These are phyloP conservation scores for Conops quadrifasciatus DNA, from an alignment of 2,888 invertebrate genomes.

Conservation along the genomic window DNA sequence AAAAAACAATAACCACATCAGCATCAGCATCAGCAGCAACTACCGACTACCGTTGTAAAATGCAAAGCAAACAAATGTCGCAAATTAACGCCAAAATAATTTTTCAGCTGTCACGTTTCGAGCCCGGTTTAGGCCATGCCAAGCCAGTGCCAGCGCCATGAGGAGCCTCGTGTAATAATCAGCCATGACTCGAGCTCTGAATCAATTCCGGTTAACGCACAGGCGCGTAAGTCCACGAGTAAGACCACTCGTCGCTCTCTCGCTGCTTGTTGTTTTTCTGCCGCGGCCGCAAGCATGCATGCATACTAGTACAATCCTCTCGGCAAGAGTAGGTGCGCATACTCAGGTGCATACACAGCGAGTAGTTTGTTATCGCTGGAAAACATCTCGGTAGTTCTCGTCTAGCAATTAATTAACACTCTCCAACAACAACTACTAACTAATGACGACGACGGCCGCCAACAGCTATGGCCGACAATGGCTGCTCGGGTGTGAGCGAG, in stretches of 20 bases:
- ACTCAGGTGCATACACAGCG: neutral
- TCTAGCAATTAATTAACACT: constrained; percentile 36
- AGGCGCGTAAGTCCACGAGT: too few relatives aligned
- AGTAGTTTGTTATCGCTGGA: constrained; percentile 29
- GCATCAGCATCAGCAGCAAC: neutral
- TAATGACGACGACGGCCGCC: neutral
- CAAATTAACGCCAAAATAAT: constrained; percentile 54
- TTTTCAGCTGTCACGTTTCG: constrained; percentile 53
- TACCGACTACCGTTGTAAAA: neutral
- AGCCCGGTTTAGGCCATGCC: constrained; percentile 10
- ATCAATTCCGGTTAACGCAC: neutral
- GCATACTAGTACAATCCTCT: too few relatives aligned
- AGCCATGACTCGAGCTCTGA: neutral
- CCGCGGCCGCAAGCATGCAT: too few relatives aligned
- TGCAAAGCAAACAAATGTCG: constrained; percentile 54
- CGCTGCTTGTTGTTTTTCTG: too few relatives aligned
- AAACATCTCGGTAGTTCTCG: constrained; percentile 32
- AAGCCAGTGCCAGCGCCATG: neutral
- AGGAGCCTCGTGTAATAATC: neutral
- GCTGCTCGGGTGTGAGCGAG: neutral
- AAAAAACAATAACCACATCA: too few relatives aligned
- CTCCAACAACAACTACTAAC: constrained; percentile 21
- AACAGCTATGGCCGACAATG: constrained; percentile 1
- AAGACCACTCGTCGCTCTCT: too few relatives aligned
- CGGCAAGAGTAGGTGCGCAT: too few relatives aligned